phyloP scores from a whole-genome alignment of 2,888 invertebrate genomes.

The Trissolcus japonicus region DNA sequence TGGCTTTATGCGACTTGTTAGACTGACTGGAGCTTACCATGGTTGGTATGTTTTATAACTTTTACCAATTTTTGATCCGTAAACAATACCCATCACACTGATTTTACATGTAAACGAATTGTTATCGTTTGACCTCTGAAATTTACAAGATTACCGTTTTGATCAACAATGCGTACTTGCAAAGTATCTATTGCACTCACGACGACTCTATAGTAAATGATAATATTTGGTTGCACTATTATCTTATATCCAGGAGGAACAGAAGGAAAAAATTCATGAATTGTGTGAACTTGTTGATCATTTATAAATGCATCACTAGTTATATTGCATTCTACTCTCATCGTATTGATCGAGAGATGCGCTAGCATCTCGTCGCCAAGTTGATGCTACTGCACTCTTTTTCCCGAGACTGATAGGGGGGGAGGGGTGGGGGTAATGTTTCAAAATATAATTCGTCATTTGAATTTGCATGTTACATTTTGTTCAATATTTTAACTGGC shows the following conservation, averaged over 20 bases:
- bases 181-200: constrained; percentile 53
- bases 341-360: background rate
- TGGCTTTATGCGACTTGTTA: background rate
- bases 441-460: too few relatives aligned
- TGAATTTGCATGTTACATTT: too few relatives aligned
- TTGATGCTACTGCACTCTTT: too few relatives aligned
- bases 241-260: constrained; percentile 65
- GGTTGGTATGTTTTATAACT: background rate
- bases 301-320: constrained; percentile 36
- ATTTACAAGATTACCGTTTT: constrained; percentile 56
- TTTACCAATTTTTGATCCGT: background rate
- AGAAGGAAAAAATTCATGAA: constrained; percentile 40
- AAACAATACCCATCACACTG: constrained; percentile 22
- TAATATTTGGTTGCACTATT: constrained; percentile 62
- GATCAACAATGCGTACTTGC: constrained; percentile 58
- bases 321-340: constrained; percentile 41
- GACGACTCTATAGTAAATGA: constrained; percentile 59
- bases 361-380: too few relatives aligned
- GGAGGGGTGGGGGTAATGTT: too few relatives aligned
- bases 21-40: constrained; percentile 14
- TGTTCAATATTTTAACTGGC: constrained; percentile 15
- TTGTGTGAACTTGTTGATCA: constrained; percentile 14
- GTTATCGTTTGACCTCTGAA: constrained; percentile 59
- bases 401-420: too few relatives aligned
- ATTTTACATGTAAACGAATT: constrained; percentile 55